phyloP scores from a whole-genome alignment of 2,888 invertebrate species.

The Drepanosiphum platanoidis region DNA sequence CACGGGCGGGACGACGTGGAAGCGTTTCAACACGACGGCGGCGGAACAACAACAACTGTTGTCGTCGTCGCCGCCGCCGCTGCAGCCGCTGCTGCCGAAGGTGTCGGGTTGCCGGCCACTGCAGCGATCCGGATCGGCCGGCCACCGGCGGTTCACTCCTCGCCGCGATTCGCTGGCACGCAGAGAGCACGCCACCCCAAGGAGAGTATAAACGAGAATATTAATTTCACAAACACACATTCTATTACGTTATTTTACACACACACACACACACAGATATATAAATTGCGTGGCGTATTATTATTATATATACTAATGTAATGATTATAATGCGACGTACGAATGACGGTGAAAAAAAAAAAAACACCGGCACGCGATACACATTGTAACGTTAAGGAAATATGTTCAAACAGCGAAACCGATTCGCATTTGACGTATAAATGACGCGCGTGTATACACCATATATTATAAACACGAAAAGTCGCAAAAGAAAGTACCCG shows the following conservation, averaged over 20 bases:
- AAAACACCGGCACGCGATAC: constrained; percentile 33
- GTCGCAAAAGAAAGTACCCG: constrained; percentile 30
- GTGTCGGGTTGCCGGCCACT: not conserved
- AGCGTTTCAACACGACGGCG: not conserved
- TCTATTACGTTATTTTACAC: not conserved
- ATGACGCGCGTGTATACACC: too few species aligned
- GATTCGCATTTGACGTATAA: constrained; percentile 13
- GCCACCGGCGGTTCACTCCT: constrained; percentile 31
- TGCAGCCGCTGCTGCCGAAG: not conserved
- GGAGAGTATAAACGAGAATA: constrained; percentile 29
- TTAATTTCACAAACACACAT: constrained; percentile 47
- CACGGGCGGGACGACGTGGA: not conserved
- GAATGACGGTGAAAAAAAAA: not conserved
- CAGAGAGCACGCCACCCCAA: not conserved
- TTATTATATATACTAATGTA: not conserved
- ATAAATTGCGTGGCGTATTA: not conserved
- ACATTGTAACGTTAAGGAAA: constrained; percentile 18
- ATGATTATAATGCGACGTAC: not conserved
- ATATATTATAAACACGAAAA: too few species aligned
- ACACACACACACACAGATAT: not conserved
- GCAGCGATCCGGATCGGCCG: not conserved
- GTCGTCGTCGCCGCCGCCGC: not conserved
- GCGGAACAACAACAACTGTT: not conserved
- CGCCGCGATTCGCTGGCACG: constrained; percentile 3
- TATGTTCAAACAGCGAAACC: constrained; percentile 20